A percentile compares a stretch with the other conserved stretches of the same genome.
These are phyloP conservation scores for Tonatia bakeri DNA, from an alignment of 2,113 vertebrate genomes.

Conservation along the genomic window DNA sequence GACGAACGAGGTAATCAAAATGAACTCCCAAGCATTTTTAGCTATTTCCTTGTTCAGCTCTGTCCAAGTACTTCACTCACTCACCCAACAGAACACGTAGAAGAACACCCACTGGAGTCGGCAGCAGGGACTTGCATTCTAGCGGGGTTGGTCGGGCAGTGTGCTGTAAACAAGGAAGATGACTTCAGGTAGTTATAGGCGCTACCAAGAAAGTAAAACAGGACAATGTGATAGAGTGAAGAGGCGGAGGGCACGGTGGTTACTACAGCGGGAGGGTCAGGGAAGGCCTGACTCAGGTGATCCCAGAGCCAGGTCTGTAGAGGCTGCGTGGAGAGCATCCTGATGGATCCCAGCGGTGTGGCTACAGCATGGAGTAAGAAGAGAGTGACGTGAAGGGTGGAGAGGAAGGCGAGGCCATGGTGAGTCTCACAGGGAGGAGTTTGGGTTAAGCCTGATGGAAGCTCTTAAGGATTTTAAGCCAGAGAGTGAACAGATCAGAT, in stretches of 20 bases:
- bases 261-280: too few species aligned
- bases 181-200: not conserved
- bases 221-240: not conserved
- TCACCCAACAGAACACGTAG: not conserved
- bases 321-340: not conserved
- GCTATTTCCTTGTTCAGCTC: not conserved
- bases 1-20: conserved; percentile 86
- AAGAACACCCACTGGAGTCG: fast-evolving
- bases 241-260: fast-evolving
- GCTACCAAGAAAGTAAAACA: not conserved
- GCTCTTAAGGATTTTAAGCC: too few species aligned
- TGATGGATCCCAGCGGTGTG: not conserved
- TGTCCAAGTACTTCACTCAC: not conserved
- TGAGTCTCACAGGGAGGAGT: not conserved
- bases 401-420: not conserved
- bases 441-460: not conserved
- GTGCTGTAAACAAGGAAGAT: not conserved
- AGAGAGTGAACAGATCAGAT: not conserved
- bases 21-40: not conserved
- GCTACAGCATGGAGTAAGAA: too few species aligned
- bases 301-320: not conserved
- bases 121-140: too few species aligned
- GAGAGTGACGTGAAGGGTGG: not conserved
- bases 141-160: not conserved
- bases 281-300: not conserved